Evolutionary conservation across 2,113 vertebrate genomes (phyloP).

Genomic region (Takifugu bimaculatus): DNA sequence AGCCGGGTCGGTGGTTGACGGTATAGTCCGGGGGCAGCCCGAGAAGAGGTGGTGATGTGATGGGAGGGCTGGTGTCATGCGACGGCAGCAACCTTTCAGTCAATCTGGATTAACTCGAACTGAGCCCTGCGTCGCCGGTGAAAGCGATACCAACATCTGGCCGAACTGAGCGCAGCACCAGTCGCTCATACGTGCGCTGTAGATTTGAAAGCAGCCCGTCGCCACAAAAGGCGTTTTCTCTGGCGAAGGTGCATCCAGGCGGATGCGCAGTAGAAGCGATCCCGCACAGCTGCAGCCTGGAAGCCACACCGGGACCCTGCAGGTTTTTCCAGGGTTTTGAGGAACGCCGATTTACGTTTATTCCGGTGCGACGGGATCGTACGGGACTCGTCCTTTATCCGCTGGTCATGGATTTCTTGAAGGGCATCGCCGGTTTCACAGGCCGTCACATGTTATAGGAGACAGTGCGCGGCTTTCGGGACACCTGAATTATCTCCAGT

Average conservation of each 20-base stretch:
- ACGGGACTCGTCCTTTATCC: constrained; percentile 40
- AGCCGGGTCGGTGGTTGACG: constrained; percentile 62
- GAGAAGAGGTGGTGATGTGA: constrained; percentile 1
- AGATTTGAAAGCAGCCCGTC: constrained; percentile 42
- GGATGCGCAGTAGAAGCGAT: constrained; percentile 68
- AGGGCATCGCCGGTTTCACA: constrained; percentile 64
- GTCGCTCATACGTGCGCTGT: constrained; percentile 32
- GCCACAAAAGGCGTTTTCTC: constrained; percentile 73
- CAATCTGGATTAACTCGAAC: constrained; percentile 67
- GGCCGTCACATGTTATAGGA: constrained; percentile 58
- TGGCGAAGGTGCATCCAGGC: constrained; percentile 55
- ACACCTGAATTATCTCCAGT: constrained; percentile 58
- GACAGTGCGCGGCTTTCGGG: constrained; percentile 49
- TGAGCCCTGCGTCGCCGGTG: constrained; percentile 57
- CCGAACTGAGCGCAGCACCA: constrained; percentile 45
- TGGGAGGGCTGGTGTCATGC: constrained; percentile 14
- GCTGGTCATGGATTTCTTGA: constrained; percentile 64
- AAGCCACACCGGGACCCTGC: constrained; percentile 53
- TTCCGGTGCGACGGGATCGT: constrained; percentile 5
- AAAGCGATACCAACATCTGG: constrained; percentile 69
- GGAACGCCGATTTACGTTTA: constrained; percentile 13
- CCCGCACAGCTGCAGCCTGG: constrained; percentile 58
- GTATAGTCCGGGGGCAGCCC: constrained; percentile 47
- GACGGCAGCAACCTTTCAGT: constrained; percentile 60
- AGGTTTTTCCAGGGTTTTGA: constrained; percentile 20